Conservation (phyloP, 2,797 vertebrate species). For the Cryptoblepharus egeriae region DNA sequence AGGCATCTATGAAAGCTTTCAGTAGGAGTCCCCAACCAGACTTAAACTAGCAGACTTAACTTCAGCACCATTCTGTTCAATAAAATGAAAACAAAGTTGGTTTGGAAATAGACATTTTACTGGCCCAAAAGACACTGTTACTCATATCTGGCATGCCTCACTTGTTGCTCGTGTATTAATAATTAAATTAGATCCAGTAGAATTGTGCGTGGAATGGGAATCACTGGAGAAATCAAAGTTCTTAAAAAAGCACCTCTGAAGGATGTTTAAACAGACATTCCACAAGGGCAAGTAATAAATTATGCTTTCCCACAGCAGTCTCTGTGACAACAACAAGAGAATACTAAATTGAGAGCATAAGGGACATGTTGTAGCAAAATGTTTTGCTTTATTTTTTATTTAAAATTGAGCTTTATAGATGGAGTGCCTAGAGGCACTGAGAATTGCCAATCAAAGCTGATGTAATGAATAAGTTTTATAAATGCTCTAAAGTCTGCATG, state of each 20-base stretch:
- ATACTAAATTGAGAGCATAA: slow-evolving; percentile 33
- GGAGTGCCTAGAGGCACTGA: slow-evolving; percentile 45
- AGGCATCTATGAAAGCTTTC: neutral
- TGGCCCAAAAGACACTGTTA: neutral
- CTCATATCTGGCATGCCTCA: neutral
- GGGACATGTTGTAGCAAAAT: slow-evolving; percentile 34
- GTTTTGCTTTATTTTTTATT: slow-evolving; percentile 46
- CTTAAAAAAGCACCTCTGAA: slow-evolving; percentile 14
- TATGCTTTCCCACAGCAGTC: slow-evolving; percentile 29
- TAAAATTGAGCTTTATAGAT: slow-evolving; percentile 32
- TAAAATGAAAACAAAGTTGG: fast-evolving
- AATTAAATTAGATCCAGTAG: slow-evolving; percentile 24
- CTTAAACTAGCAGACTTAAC: neutral
- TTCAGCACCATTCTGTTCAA: neutral
- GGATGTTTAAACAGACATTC: slow-evolving; percentile 47
- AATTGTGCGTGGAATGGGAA: neutral
- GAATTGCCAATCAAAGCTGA: slow-evolving; percentile 32
- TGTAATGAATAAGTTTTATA: neutral
- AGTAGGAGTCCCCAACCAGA: neutral
- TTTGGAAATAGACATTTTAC: neutral
- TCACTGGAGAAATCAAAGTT: slow-evolving; percentile 28
- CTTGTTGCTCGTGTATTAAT: fast-evolving
- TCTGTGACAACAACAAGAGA: slow-evolving; percentile 18
- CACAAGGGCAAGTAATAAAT: slow-evolving; percentile 52
- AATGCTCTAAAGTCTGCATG: neutral